A percentile compares a stretch with the other conserved stretches of the same genome.
Evolutionary conservation across 2,113 vertebrate species (phyloP).

Genomic region (Platysteira castanea): DNA sequence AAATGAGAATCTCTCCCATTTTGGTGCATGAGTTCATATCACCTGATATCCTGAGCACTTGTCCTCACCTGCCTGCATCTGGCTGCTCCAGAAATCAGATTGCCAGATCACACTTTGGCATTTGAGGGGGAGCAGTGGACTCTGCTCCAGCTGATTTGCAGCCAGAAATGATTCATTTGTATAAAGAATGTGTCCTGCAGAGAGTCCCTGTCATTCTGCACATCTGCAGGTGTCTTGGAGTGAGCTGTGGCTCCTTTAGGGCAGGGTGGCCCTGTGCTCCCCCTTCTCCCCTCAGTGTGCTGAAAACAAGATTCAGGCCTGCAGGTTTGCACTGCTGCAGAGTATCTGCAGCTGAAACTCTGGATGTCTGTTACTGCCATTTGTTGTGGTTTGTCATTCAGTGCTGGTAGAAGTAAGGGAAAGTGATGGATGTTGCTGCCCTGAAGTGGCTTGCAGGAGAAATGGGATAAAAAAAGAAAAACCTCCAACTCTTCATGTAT

Average conservation of each 20-base stretch:
- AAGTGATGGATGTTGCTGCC: neutral
- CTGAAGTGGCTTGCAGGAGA: neutral
- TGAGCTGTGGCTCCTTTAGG: neutral
- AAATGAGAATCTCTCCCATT: neutral
- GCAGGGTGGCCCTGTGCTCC: neutral
- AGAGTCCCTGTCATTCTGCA: neutral
- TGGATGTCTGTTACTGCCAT: neutral
- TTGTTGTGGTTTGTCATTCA: neutral
- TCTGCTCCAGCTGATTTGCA: neutral
- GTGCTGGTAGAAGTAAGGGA: neutral
- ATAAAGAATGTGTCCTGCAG: neutral
- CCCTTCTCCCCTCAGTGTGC: rapidly evolving
- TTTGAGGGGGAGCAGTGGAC: neutral
- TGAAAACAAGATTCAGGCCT: neutral
- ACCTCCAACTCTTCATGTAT: neutral
- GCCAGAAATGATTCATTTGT: neutral
- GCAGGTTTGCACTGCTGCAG: neutral
- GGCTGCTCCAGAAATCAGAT: neutral
- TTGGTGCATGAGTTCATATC: neutral
- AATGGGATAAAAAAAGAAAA: neutral
- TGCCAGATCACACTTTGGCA: neutral
- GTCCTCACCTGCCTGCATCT: neutral
- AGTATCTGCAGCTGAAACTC: neutral
- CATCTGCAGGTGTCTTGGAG: neutral
- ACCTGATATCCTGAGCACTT: neutral